These are phyloP conservation scores for Pedetes capensis DNA, from an alignment of 2,113 vertebrate species.

Conservation along the genomic window DNA sequence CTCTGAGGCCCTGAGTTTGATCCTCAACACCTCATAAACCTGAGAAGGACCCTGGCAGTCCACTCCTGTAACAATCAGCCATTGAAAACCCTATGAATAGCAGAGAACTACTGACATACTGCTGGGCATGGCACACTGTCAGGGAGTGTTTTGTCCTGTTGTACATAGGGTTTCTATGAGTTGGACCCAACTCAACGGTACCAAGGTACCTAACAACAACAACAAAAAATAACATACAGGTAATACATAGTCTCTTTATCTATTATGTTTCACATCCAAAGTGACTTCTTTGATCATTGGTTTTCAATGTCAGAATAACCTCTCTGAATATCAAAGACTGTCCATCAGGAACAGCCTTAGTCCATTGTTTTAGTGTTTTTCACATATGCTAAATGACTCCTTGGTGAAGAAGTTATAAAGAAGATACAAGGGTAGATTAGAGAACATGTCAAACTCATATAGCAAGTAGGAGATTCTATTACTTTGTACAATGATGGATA, in stretches of 20 bases:
- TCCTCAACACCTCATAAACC: too few species aligned
- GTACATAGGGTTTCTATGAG: too few species aligned
- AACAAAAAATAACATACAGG: fast-evolving
- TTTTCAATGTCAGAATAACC: background rate
- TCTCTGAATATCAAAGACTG: background rate
- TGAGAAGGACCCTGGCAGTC: too few species aligned
- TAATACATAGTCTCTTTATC: background rate
- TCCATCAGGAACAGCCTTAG: background rate
- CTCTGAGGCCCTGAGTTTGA: too few species aligned
- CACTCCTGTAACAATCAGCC: too few species aligned
- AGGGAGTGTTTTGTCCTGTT: too few species aligned
- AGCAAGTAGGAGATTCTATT: background rate
- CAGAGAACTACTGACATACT: too few species aligned
- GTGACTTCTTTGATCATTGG: background rate
- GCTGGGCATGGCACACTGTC: too few species aligned
- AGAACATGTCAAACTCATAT: background rate
- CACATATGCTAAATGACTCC: background rate
- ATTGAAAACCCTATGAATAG: too few species aligned
- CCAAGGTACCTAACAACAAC: too few species aligned
- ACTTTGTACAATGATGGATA: background rate
- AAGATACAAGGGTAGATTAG: background rate
- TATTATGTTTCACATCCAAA: background rate
- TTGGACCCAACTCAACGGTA: too few species aligned
- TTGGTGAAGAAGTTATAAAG: background rate
- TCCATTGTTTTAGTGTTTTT: background rate